Conservation (phyloP, 2,888 invertebrate genomes). For the Leistus spinibarbis region DNA sequence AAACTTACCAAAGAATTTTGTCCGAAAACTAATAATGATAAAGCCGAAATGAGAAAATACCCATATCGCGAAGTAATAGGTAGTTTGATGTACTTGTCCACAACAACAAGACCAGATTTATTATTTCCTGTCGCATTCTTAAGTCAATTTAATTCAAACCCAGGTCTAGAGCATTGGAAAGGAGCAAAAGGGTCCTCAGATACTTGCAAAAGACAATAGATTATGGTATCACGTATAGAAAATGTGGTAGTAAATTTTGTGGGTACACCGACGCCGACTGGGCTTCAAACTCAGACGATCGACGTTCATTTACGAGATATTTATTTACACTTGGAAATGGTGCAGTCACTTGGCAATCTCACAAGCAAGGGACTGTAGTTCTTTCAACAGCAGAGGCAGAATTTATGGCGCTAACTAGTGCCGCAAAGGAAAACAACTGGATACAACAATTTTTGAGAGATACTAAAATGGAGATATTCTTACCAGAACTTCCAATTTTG, state of each 20-base stretch:
- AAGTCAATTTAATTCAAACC: constrained; percentile 45
- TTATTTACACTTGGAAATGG: constrained; percentile 13
- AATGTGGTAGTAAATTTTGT: background rate
- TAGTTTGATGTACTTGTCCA: constrained; percentile 18
- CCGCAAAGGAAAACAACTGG: constrained; percentile 45
- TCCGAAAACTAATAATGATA: too few species aligned
- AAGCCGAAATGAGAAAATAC: background rate
- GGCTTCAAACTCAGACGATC: background rate
- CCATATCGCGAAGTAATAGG: too few species aligned
- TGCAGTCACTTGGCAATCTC: constrained; percentile 37
- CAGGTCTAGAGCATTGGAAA: too few species aligned
- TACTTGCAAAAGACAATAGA: too few species aligned
- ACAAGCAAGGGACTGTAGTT: constrained; percentile 44
- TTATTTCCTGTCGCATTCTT: constrained; percentile 43
- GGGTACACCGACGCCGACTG: background rate
- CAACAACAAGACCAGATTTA: constrained; percentile 46
- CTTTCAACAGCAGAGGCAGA: constrained; percentile 48
- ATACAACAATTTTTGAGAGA: constrained; percentile 38
- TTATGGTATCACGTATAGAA: too few species aligned
- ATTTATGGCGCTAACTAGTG: constrained; percentile 46
- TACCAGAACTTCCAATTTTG: background rate
- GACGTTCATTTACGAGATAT: constrained; percentile 15
- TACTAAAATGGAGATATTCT: constrained; percentile 4
- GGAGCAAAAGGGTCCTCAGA: too few species aligned
- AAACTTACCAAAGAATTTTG: too few species aligned